phyloP scores from a whole-genome alignment of 2,888 invertebrate genomes.

The Andrena fulva region DNA sequence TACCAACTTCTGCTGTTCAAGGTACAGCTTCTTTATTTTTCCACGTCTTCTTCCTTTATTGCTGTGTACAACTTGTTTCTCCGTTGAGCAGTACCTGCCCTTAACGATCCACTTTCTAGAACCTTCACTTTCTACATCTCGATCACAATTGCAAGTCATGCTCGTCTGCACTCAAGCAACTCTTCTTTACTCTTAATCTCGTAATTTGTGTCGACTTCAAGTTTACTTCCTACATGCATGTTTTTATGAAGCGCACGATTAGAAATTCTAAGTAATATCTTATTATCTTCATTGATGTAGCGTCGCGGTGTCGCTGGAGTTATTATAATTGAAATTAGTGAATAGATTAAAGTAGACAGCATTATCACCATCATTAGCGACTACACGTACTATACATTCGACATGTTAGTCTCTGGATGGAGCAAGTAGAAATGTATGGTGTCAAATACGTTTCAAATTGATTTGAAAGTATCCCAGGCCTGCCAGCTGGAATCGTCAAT shows the following conservation, averaged over 20 bases:
- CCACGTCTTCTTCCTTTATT: neutral
- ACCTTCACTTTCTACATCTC: neutral
- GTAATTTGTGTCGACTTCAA: neutral
- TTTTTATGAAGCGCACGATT: neutral
- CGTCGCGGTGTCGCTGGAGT: neutral
- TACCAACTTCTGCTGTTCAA: slow-evolving; percentile 2
- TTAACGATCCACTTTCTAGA: neutral
- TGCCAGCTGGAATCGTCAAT: neutral
- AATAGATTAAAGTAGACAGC: too few relatives aligned
- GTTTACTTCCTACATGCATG: neutral
- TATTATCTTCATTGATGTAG: neutral
- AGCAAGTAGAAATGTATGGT: neutral
- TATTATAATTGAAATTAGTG: neutral
- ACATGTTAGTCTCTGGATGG: too few relatives aligned
- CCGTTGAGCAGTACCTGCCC: neutral
- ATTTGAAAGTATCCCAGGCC: neutral
- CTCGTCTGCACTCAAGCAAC: neutral
- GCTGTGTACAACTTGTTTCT: neutral
- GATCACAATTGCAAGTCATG: neutral
- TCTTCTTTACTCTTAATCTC: neutral
- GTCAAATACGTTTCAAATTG: neutral
- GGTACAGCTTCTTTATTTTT: slow-evolving; percentile 3
- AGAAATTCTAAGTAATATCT: neutral
- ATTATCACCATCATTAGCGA: too few relatives aligned
- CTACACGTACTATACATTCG: too few relatives aligned